Evolutionary conservation across 2,113 vertebrate species (phyloP).

Genomic region (Xiphophorus maculatus): DNA sequence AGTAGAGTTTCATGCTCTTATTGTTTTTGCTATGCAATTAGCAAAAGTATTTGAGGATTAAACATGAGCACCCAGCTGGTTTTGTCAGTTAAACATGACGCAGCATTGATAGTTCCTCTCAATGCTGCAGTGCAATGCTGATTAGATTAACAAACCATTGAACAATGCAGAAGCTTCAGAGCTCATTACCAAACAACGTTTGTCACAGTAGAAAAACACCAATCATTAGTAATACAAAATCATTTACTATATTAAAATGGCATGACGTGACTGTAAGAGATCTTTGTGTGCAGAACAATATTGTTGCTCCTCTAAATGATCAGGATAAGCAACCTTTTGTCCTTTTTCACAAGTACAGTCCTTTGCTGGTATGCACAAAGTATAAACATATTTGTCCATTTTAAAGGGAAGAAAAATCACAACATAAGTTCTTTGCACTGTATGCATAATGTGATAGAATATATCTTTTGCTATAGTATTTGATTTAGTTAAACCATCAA

Average conservation of each 20-base stretch:
- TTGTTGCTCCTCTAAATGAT: background rate
- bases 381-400: background rate
- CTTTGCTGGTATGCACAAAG: background rate
- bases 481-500: no score
- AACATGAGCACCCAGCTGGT: background rate
- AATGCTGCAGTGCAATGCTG: background rate
- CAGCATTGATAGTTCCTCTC: background rate
- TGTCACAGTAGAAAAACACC: background rate
- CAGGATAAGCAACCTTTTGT: background rate
- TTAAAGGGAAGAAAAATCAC: background rate
- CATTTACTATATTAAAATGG: constrained; percentile 9
- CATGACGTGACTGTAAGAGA: constrained; percentile 23
- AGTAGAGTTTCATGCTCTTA: background rate
- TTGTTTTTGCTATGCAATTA: background rate
- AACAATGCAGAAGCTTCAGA: background rate
- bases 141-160: background rate
- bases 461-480: no score
- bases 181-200: background rate
- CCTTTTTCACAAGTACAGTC: background rate
- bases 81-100: background rate
- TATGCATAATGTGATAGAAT: background rate
- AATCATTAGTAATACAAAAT: background rate
- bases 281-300: constrained; percentile 6
- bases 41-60: background rate
- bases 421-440: no score